A percentile compares a stretch with the other conserved stretches of the same genome.
Evolutionary conservation across 2,113 vertebrate species (phyloP).

Genomic region (Mesembrinibis cayennensis): DNA sequence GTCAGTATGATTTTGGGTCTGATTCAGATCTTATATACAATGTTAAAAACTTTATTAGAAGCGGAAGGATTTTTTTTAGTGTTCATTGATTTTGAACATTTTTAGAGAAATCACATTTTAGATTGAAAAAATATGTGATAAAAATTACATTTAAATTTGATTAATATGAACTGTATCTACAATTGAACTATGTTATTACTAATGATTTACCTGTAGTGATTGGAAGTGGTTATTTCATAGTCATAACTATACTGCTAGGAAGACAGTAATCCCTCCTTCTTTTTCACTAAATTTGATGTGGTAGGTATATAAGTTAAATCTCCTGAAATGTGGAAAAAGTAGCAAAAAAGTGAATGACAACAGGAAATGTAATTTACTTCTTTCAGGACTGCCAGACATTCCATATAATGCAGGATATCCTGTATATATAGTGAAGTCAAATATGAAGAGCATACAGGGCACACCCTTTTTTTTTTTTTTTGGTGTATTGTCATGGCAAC

Average conservation of each 20-base stretch:
- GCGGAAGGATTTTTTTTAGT: not conserved
- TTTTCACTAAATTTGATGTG: not conserved
- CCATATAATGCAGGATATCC: not conserved
- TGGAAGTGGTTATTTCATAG: not conserved
- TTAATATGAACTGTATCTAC: not conserved
- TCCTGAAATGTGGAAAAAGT: not conserved
- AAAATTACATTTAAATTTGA: not conserved
- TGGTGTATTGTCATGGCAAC: not conserved
- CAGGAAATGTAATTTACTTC: not conserved
- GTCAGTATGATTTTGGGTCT: not conserved
- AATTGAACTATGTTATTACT: not conserved
- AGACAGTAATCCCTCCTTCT: not conserved
- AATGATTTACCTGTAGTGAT: not conserved
- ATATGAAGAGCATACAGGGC: not conserved
- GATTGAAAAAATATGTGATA: not conserved
- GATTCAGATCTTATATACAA: not conserved
- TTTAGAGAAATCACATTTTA: not conserved
- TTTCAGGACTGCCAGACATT: not conserved
- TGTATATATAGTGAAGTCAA: slow-evolving; percentile 5
- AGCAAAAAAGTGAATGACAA: not conserved
- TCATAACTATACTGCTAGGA: not conserved
- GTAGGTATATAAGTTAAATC: not conserved
- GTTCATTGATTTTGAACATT: not conserved
- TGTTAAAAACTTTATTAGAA: not conserved
- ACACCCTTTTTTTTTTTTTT: not conserved